Evolutionary conservation across 2,113 vertebrate species (phyloP), one percentile per base, ranked within the genome.

Genomic region (Melanerpes formicivorus): DNA sequence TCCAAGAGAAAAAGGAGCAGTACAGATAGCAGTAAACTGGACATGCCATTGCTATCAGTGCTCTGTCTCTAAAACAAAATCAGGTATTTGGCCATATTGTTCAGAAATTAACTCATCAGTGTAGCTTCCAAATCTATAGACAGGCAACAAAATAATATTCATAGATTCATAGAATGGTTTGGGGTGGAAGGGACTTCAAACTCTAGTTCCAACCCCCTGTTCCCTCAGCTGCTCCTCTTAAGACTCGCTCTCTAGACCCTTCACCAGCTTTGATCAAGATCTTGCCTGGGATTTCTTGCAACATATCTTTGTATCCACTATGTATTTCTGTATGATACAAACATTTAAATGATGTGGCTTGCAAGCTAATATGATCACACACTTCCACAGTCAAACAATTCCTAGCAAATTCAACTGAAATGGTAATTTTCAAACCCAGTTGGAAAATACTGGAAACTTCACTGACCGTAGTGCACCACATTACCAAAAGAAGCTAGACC

Each of bases 41-140:
- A 27, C 0, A 2, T 5, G 0, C 18, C 3, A 2, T 52, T 87
- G 70, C 55, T 30, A 0, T n/a, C 7, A 2, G 4, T 52, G 64
- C 30, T 67, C n/a, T 22, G 50, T 75, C 17, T 18, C 46, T 62
- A 8, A 54, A 66, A 2, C 37, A 56, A 30, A 88, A 29, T 63
- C 3, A 55, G n/a, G 5, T 30, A 4, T 80, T 77, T 48, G 69
- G 32, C 69, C 21, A 1, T 63, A 19, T 23, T 23, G 16, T 46
- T 64, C 60, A 71, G 64, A 32, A 59, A 25, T 80, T 21, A 77
- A 26, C 32, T 63, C 42, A 22, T 82, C 0, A 21, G 13, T 8
- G 16, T 4, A 12, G 34, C 46, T 79, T 74, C 67, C 32, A 63
- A 93, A 82, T 55, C 60, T 46, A 7, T 25, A 22, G 5, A 60